These are phyloP conservation scores for Opisthocomus hoazin DNA, from an alignment of 2,113 vertebrate species.

Conservation along the genomic window DNA sequence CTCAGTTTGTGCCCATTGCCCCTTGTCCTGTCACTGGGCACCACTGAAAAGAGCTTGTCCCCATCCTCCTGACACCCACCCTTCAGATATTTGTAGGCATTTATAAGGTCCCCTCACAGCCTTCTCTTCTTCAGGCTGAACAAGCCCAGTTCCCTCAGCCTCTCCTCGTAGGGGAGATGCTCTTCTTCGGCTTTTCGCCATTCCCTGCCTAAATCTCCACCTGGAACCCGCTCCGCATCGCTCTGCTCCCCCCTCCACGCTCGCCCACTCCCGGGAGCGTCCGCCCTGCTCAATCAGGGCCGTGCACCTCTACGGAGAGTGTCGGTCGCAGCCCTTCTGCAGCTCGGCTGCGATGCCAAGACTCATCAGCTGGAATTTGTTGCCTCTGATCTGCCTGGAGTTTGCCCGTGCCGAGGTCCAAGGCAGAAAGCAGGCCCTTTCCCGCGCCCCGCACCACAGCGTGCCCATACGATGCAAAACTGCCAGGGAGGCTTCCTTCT, in stretches of 20 bases:
- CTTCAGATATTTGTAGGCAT: too few species aligned
- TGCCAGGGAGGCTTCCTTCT: conserved; percentile 25
- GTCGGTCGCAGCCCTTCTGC: neutral
- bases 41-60: too few species aligned
- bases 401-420: neutral
- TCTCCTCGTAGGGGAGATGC: too few species aligned
- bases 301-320: neutral
- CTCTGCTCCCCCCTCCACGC: neutral
- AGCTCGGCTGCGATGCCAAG: neutral
- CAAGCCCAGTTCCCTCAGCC: too few species aligned
- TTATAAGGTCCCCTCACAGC: too few species aligned
- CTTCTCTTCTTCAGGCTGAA: too few species aligned
- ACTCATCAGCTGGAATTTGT: conserved; percentile 24
- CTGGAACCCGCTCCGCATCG: rapidly evolving
- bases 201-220: neutral
- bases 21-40: too few species aligned
- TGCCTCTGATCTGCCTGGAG: conserved; percentile 2
- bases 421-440: conserved; percentile 14
- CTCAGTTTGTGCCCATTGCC: too few species aligned
- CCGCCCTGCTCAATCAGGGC: neutral
- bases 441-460: conserved; percentile 6
- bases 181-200: neutral
- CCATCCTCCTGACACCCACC: too few species aligned
- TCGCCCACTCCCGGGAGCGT: neutral
- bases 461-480: conserved; percentile 9